Base-by-base conservation (phyloP, 2,888 invertebrate species). In the Drosophila atroscutellata region DNA sequence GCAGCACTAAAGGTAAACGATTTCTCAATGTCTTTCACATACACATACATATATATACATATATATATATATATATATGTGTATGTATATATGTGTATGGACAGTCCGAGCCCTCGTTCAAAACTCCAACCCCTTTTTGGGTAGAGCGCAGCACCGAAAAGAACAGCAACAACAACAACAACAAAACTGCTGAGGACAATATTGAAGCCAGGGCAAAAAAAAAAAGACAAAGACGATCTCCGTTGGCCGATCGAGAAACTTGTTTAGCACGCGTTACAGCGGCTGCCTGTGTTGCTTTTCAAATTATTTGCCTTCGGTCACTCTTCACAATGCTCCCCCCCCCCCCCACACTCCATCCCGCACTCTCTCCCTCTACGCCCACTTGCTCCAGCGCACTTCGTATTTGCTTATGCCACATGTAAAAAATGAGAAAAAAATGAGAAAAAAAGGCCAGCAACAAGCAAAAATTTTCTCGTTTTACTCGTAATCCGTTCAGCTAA, bases 251-350 rank as follows among this genome's bases (percentile, higher is more conserved):
- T 80, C 86, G 64, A 80, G 71, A 86, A 86, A 89, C 89, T 90
- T 90, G 89, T 91, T 89, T 91, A 91, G 89, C 91, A 91, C 89
- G 91, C 91, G 89, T 89, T 91, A 80, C 91, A 82, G 78, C 88
- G 81, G 91, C 89, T 89, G 91, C 91, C 90, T 86, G 91, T 89
- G 77, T 91, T 88, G 86, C 69, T 90, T 83, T 83, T 89, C 86
- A 77, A 85, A 85, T 83, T 75, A 81, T 90, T 86, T 90, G 81
- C 76, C 88, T 85, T 84, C 80, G 87, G 90, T 80, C 86, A 75
- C 74, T 76, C 75, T 45, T 47, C 62, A n/a, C 58, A 42, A 34
- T 26, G 50, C 34, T 28, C 13, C 45, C 54, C 24, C 36, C 2
- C 26, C 20, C 28, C 18, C 36, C 11, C 45, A 28, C 28, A 9